Percentiles rank a stretch among this genome's conserved stretches.
These are phyloP conservation scores for Araneus ventricosus DNA, from an alignment of 1,140 invertebrate species.

Conservation along the genomic window DNA sequence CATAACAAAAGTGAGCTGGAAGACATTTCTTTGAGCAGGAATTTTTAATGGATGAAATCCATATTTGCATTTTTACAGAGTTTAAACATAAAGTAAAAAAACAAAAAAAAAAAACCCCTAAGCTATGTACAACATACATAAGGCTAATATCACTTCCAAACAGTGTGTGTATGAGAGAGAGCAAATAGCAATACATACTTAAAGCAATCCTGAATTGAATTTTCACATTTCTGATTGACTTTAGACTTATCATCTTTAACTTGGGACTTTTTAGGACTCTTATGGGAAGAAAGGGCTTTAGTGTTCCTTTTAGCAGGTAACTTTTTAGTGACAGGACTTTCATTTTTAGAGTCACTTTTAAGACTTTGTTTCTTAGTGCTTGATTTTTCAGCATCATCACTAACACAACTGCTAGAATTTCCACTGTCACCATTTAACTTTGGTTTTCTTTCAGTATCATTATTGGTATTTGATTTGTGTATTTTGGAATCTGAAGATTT, in stretches of 20 bases:
- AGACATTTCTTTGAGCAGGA: too few species aligned
- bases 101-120: background rate
- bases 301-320: background rate
- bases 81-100: background rate
- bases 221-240: background rate
- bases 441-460: background rate
- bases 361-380: background rate
- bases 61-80: background rate
- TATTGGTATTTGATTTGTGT: too few species aligned
- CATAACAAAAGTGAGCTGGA: too few species aligned
- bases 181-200: background rate
- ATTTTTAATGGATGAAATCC: too few species aligned
- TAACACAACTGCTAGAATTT: too few species aligned
- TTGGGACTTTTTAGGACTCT: background rate
- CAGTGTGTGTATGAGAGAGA: background rate
- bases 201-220: background rate
- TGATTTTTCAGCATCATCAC: background rate
- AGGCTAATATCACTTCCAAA: background rate
- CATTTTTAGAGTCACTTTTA: background rate
- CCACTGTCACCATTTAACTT: background rate
- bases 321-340: background rate
- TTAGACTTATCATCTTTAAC: background rate
- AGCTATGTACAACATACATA: background rate
- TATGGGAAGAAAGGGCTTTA: background rate
- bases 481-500: background rate